phyloP scores from a whole-genome alignment of 2,797 vertebrate species.

The Neoniphon sammara region DNA sequence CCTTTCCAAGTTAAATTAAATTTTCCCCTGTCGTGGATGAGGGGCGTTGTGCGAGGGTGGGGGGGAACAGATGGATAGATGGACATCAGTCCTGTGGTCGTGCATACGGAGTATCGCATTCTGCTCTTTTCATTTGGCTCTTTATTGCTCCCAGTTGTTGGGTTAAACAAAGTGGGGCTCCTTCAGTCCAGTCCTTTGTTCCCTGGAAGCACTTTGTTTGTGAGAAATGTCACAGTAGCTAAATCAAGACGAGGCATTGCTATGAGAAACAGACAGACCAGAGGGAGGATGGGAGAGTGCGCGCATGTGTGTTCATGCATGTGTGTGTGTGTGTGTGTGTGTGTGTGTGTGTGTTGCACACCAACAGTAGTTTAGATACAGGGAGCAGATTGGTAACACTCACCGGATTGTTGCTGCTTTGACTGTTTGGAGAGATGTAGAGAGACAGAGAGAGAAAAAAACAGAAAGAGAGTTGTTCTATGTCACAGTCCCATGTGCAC shows the following conservation, averaged over 20 bases:
- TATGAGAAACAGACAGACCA: conserved; percentile 62
- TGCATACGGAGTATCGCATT: conserved; percentile 70
- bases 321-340: conserved; percentile 2
- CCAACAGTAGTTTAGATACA: conserved; percentile 17
- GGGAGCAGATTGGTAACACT: not conserved
- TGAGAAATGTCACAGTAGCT: conserved; percentile 81
- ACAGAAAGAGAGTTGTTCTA: not conserved
- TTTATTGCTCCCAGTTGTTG: conserved; percentile 80
- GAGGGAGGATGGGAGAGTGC: conserved; percentile 30
- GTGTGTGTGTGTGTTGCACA: conserved; percentile 9
- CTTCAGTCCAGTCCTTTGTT: conserved; percentile 57
- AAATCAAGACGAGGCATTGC: conserved; percentile 64
- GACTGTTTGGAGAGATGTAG: conserved; percentile 9
- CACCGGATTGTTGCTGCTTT: not conserved
- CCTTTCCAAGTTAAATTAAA: conserved; percentile 56
- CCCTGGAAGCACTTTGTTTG: conserved; percentile 69
- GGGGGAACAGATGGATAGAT: conserved; percentile 45
- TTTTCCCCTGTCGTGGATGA: conserved; percentile 48
- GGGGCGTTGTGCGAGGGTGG: conserved; percentile 7
- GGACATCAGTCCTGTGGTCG: conserved; percentile 55
- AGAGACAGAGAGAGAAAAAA: not conserved
- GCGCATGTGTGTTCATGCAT: conserved; percentile 1
- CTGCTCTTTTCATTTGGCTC: conserved; percentile 71
- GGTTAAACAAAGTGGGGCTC: conserved; percentile 67
- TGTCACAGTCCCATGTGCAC: not conserved